These are phyloP conservation scores for Ferrisia virgata DNA, from an alignment of 2,888 invertebrate species.

Conservation along the genomic window DNA sequence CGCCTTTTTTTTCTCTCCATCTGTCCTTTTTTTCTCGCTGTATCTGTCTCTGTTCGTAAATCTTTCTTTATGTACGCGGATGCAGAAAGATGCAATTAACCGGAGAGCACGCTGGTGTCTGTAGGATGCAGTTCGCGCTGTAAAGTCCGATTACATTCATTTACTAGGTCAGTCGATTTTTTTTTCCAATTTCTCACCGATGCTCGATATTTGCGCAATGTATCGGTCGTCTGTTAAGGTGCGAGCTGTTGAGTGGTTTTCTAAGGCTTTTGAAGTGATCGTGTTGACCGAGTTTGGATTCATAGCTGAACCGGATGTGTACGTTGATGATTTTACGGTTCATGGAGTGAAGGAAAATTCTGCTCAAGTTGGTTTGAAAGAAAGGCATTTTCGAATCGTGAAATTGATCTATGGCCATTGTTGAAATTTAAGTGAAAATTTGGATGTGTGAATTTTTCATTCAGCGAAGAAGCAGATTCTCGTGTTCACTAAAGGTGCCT, in stretches of 20 bases:
- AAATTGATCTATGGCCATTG: too few relatives aligned
- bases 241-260: not conserved
- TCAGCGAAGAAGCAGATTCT: too few relatives aligned
- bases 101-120: not conserved
- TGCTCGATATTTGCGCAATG: not conserved
- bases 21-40: not conserved
- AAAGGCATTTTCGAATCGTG: too few relatives aligned
- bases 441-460: too few relatives aligned
- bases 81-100: slow-evolving; percentile 24
- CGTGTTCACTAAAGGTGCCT: too few relatives aligned
- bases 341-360: too few relatives aligned
- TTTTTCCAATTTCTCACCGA: not conserved
- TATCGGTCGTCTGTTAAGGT: too few relatives aligned
- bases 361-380: too few relatives aligned
- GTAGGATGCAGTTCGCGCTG: not conserved
- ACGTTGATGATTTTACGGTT: not conserved
- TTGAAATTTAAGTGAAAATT: too few relatives aligned
- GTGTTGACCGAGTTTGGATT: not conserved
- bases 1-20: not conserved
- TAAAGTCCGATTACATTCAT: not conserved
- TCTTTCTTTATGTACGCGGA: not conserved
- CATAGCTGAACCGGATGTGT: not conserved
- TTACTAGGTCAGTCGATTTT: not conserved
- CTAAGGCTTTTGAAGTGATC: not conserved
- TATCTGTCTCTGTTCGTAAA: not conserved